phyloP scores from a whole-genome alignment of 92 coral and sea anemone genomes.

The Virgularia gustaviana region DNA sequence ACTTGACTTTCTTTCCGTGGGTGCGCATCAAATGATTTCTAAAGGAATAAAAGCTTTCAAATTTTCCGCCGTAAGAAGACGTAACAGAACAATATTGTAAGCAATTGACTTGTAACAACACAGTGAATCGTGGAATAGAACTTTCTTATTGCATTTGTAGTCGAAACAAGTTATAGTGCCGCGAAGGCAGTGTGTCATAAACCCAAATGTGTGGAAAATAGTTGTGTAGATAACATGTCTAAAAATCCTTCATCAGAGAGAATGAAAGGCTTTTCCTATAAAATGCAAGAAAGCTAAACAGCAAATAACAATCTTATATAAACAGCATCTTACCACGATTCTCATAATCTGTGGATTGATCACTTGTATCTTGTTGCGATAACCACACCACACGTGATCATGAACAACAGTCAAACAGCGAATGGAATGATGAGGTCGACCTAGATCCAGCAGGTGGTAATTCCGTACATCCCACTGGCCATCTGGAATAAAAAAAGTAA shows the following conservation, averaged over 20 bases:
- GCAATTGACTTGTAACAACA: too few species aligned
- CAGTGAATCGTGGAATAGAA: too few species aligned
- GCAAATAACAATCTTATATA: not conserved
- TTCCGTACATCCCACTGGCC: slow-evolving; percentile 97
- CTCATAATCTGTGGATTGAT: slow-evolving; percentile 95
- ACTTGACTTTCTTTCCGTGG: slow-evolving; percentile 99
- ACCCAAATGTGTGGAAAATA: not conserved
- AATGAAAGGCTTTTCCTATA: too few species aligned
- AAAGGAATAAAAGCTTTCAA: too few species aligned
- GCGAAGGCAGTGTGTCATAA: too few species aligned
- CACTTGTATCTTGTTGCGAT: slow-evolving; percentile 93
- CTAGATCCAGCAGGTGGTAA: slow-evolving; percentile 86
- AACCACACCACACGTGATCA: slow-evolving; percentile 97
- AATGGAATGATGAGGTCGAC: slow-evolving; percentile 96
- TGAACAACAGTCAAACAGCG: slow-evolving; percentile 98
- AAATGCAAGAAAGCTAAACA: not conserved
- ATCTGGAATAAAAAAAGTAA: slow-evolving; percentile 47
- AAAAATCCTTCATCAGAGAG: not conserved
- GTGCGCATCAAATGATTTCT: slow-evolving; percentile 99
- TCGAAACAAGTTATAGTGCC: too few species aligned
- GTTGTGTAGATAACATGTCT: not conserved
- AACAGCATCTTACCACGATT: slow-evolving; percentile 66
- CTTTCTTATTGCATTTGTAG: too few species aligned
- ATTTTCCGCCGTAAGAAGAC: not conserved
- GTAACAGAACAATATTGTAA: not conserved